Evolutionary conservation across 2,113 vertebrate genomes (phyloP).

Genomic region (Calypte anna): DNA sequence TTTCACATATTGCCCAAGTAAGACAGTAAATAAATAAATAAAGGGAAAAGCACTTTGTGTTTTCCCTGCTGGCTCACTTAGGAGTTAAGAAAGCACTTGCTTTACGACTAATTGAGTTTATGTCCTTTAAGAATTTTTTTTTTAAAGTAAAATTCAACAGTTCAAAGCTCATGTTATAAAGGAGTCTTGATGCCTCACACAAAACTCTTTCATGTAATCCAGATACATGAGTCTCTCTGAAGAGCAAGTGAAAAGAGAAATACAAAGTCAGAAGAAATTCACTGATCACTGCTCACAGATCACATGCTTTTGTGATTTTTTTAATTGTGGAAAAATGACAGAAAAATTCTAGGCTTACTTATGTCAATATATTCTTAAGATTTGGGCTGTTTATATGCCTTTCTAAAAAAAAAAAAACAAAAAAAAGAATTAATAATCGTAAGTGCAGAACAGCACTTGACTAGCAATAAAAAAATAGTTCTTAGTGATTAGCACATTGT

Average conservation of each 20-base stretch:
- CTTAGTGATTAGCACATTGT: not conserved
- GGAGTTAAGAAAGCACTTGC: not conserved
- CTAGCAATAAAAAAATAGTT: not conserved
- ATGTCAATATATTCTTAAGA: not conserved
- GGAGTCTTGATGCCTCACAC: not conserved
- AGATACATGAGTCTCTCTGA: not conserved
- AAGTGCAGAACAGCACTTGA: not conserved
- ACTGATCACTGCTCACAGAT: not conserved
- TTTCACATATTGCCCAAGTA: not conserved
- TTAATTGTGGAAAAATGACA: not conserved
- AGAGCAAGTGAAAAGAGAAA: slow-evolving; percentile 22
- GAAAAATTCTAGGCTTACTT: not conserved
- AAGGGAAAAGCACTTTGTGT: not conserved
- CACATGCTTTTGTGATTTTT: not conserved
- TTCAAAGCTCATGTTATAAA: slow-evolving; percentile 6
- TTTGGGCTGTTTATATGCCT: not conserved
- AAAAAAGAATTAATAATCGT: not conserved
- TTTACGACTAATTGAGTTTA: not conserved
- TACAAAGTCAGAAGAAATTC: not conserved
- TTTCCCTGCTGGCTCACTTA: not conserved
- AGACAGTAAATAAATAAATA: not conserved
- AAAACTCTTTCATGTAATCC: not conserved
- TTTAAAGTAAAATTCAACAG: not conserved
- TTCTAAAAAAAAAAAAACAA: not conserved
- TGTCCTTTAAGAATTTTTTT: slow-evolving; percentile 15